Conservation (phyloP, 2,113 vertebrate genomes). For the Tetrax tetrax region DNA sequence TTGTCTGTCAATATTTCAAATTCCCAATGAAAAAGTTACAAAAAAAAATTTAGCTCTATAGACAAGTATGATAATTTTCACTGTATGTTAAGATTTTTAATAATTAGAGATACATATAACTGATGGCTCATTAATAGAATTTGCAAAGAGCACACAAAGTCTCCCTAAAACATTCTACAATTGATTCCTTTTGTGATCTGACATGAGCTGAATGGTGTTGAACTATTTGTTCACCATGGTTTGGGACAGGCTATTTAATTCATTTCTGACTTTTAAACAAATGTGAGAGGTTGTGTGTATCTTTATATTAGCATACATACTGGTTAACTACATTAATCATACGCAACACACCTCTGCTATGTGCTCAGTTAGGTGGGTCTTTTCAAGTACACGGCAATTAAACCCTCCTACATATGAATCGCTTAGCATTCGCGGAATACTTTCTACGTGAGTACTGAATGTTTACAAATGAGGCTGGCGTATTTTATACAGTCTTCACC, state of each 20-base stretch:
- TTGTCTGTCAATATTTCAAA: neutral
- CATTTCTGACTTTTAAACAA: neutral
- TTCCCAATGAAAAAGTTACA: neutral
- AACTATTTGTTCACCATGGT: neutral
- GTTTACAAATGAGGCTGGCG: conserved; percentile 45
- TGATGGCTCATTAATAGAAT: neutral
- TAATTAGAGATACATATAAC: neutral
- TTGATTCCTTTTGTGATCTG: neutral
- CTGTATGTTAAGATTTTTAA: neutral
- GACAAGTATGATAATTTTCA: neutral
- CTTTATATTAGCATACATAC: neutral
- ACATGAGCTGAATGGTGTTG: neutral
- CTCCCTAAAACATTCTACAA: neutral
- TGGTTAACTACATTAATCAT: neutral
- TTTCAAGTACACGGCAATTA: conserved; percentile 13
- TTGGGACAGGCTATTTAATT: neutral
- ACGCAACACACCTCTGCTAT: neutral
- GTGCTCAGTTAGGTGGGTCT: conserved; percentile 37
- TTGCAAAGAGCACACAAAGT: neutral
- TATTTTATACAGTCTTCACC: conserved; percentile 11
- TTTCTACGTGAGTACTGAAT: conserved; percentile 10
- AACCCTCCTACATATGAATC: conserved; percentile 33
- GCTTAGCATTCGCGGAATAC: conserved; percentile 29
- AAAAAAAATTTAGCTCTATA: neutral
- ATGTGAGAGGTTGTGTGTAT: neutral